Evolutionary conservation across 2,797 vertebrate species (phyloP).

Genomic region (Gallinago nigripennis): DNA sequence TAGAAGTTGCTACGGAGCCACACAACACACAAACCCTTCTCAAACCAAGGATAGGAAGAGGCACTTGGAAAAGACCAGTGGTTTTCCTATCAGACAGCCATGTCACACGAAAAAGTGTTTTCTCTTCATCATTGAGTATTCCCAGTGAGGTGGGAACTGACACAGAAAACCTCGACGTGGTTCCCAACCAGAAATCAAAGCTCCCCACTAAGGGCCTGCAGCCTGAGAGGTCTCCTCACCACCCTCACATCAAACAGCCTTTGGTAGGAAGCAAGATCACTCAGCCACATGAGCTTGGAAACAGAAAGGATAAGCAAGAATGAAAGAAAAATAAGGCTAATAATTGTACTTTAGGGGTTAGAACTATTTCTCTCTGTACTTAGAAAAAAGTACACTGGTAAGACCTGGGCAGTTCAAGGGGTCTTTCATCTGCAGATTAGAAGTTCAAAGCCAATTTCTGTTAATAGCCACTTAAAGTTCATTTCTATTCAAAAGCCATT

Average conservation of each 20-base stretch:
- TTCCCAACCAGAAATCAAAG: neutral
- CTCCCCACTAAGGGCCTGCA: neutral
- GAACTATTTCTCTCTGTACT: neutral
- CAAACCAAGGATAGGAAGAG: neutral
- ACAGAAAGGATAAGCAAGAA: neutral
- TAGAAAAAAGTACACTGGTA: neutral
- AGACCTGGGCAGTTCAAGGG: neutral
- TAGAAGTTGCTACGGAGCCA: accelerated
- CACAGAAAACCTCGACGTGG: accelerated
- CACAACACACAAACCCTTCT: neutral
- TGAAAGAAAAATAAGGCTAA: neutral
- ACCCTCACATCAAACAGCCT: neutral
- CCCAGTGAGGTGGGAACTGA: neutral
- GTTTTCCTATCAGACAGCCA: neutral
- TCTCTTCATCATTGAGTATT: neutral
- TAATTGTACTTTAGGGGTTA: neutral
- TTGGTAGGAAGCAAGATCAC: neutral
- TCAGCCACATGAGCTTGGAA: neutral
- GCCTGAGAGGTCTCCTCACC: neutral
- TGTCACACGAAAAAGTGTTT: neutral
- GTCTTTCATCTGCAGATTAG: neutral
- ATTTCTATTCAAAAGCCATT: slow-evolving; percentile 24
- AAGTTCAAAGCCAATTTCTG: slow-evolving; percentile 25
- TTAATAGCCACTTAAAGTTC: slow-evolving; percentile 30
- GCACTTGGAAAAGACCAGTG: neutral